These are phyloP conservation scores for Montifringilla adamsi DNA, from an alignment of 2,113 vertebrate genomes.

Conservation along the genomic window DNA sequence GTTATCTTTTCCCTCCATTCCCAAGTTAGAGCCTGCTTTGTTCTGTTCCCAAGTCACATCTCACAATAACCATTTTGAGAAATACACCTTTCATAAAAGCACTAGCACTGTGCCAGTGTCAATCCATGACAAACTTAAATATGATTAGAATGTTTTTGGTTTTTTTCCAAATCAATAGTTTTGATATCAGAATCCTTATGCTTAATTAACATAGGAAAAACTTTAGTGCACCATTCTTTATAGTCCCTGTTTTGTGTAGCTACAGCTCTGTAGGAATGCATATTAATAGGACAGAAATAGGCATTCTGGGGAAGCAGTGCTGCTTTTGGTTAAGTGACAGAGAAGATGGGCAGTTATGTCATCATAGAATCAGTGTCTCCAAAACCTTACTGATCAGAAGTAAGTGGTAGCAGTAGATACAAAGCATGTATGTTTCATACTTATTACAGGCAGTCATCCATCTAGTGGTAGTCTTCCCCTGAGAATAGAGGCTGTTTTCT, in stretches of 20 bases:
- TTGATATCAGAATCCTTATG: neutral
- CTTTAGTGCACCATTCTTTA: neutral
- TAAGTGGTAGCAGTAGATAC: neutral
- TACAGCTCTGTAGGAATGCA: neutral
- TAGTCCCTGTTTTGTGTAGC: neutral
- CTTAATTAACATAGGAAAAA: neutral
- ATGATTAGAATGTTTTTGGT: rapidly evolving
- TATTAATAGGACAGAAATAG: neutral
- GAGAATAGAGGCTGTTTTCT: neutral
- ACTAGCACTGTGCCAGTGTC: too few species aligned
- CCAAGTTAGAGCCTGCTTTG: too few species aligned
- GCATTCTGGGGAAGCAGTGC: neutral
- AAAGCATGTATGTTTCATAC: neutral
- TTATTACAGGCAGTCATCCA: neutral
- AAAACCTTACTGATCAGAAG: neutral
- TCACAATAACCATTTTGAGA: too few species aligned
- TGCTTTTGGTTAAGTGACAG: neutral
- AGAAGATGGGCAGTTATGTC: neutral
- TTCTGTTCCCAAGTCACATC: too few species aligned
- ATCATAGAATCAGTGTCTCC: neutral
- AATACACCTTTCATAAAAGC: too few species aligned
- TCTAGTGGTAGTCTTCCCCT: neutral
- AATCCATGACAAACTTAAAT: too few species aligned
- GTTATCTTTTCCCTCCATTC: too few species aligned
- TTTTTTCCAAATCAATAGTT: neutral